phyloP scores from a whole-genome alignment of 2,113 vertebrate genomes.

The Castor canadensis region DNA sequence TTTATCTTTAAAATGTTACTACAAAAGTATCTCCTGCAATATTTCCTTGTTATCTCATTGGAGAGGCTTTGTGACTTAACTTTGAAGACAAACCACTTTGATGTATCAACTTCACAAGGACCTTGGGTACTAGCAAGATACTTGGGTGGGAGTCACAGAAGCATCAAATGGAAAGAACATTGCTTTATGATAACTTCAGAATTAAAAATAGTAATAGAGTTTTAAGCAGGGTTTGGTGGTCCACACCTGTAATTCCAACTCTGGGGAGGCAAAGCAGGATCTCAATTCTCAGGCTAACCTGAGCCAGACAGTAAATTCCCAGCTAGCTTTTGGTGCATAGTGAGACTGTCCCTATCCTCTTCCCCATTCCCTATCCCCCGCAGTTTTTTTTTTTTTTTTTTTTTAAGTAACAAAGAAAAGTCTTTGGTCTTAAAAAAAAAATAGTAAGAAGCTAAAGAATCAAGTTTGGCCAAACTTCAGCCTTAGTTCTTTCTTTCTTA shows the following conservation, averaged over 20 bases:
- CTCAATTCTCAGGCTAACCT: too few relatives aligned
- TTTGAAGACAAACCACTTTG: neutral
- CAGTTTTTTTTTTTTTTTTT: too few relatives aligned
- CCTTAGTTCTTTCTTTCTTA: neutral
- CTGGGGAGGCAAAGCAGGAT: too few relatives aligned
- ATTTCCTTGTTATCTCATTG: neutral
- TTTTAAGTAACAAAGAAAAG: neutral
- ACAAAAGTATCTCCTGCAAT: neutral
- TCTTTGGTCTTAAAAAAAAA: neutral
- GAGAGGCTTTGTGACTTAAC: neutral
- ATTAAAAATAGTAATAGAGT: neutral
- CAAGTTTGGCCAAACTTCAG: neutral
- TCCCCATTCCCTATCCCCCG: too few relatives aligned
- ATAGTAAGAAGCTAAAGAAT: neutral
- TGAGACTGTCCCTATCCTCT: too few relatives aligned
- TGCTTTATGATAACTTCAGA: neutral
- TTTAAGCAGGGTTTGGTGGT: neutral
- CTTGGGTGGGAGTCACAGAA: too few relatives aligned
- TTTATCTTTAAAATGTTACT: conserved; percentile 37
- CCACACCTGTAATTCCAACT: too few relatives aligned
- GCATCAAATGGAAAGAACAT: neutral
- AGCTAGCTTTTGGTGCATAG: too few relatives aligned
- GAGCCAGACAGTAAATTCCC: too few relatives aligned
- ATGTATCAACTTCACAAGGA: conserved; percentile 15
- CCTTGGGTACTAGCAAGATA: neutral